phyloP scores from a whole-genome alignment of 2,888 invertebrate genomes.

The Perdita meconis region DNA sequence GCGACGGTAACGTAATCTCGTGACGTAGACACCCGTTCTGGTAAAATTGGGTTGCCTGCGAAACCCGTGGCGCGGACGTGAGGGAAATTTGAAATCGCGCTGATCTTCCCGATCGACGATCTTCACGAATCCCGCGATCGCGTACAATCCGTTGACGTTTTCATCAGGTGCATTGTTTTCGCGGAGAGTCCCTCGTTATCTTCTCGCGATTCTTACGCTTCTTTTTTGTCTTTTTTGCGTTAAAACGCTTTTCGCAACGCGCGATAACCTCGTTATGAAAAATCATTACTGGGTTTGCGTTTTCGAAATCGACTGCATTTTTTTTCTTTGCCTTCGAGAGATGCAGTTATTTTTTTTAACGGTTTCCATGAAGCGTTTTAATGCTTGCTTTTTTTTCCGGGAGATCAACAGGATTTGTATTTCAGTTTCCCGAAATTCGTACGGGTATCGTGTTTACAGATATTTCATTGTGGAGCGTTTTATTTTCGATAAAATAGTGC shows the following conservation, averaged over 20 bases:
- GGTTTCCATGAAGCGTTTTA: too few relatives aligned
- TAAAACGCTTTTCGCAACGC: not conserved
- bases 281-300: not conserved
- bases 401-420: too few relatives aligned
- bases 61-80: not conserved
- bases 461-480: too few relatives aligned
- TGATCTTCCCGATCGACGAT: too few relatives aligned
- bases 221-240: not conserved
- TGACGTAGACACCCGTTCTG: not conserved
- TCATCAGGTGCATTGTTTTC: slow-evolving; percentile 5
- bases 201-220: not conserved
- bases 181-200: not conserved
- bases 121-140: slow-evolving; percentile 4
- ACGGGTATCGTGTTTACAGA: too few relatives aligned
- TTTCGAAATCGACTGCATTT: not conserved
- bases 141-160: not conserved
- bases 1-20: slow-evolving; percentile 6
- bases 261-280: slow-evolving; percentile 18
- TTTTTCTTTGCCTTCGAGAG: too few relatives aligned
- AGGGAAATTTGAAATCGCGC: slow-evolving; percentile 4
- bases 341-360: too few relatives aligned
- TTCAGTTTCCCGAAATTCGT: not conserved
- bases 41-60: not conserved
- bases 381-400: too few relatives aligned
- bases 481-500: too few relatives aligned